Percentiles rank a stretch among this genome's conserved stretches.
Evolutionary conservation across 2,888 invertebrate species (phyloP).

Genomic region (Lordiphosa andalusiaca): DNA sequence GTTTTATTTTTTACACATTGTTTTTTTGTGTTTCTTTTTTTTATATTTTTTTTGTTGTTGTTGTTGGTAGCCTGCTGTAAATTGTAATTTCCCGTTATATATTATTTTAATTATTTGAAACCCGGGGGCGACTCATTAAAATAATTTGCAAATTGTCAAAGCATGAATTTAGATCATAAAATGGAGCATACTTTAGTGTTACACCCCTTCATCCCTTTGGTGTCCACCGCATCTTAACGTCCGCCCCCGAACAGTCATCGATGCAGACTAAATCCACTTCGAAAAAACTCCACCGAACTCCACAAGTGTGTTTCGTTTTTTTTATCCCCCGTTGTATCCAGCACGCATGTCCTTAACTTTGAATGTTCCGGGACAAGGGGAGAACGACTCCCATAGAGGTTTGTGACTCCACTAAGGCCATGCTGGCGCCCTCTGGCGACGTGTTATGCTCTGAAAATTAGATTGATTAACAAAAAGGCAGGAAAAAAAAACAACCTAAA

Average conservation of each 20-base stretch:
- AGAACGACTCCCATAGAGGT: slow-evolving; percentile 16
- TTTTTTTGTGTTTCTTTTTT: slow-evolving; percentile 45
- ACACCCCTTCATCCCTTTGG: background rate
- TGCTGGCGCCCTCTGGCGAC: slow-evolving; percentile 26
- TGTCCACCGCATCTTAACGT: slow-evolving; percentile 20
- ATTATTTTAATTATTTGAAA: slow-evolving; percentile 68
- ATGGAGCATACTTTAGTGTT: background rate
- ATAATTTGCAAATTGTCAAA: slow-evolving; percentile 7
- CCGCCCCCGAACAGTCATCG: slow-evolving; percentile 31
- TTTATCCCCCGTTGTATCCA: slow-evolving; percentile 24
- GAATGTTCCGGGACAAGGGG: slow-evolving; percentile 18
- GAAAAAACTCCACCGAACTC: slow-evolving; percentile 40
- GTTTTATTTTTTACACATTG: slow-evolving; percentile 55
- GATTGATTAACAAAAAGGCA: background rate
- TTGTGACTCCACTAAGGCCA: slow-evolving; percentile 31
- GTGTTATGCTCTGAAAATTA: slow-evolving; percentile 13
- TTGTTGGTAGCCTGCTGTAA: slow-evolving; percentile 43
- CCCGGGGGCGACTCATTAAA: slow-evolving; percentile 17
- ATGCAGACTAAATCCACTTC: slow-evolving; percentile 40
- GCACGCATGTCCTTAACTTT: slow-evolving; percentile 66
- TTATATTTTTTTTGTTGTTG: background rate
- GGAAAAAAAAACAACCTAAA: slow-evolving; percentile 13
- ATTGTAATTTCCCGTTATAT: slow-evolving; percentile 65
- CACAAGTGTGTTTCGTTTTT: slow-evolving; percentile 40
- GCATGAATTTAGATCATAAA: slow-evolving; percentile 21